Base-by-base conservation (phyloP, 2,113 vertebrate species). In the Melanocharis versteri region DNA sequence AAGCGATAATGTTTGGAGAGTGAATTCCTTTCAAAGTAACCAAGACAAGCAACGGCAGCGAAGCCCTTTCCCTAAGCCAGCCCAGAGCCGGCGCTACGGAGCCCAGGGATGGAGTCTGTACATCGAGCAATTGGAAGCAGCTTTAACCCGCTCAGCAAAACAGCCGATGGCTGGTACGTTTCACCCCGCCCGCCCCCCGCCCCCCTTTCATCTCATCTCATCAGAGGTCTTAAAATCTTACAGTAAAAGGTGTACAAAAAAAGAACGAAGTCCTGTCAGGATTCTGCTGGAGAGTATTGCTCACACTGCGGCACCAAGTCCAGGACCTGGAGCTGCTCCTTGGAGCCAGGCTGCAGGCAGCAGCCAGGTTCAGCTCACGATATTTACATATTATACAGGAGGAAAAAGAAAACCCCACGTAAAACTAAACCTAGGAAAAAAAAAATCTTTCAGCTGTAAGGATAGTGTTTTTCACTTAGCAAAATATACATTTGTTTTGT, bases 361-460 rank as follows among this genome's bases (percentile, higher is more conserved):
- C 95, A 97, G 96, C 96, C 96, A 87, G 96, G 96, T 87, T 95
- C 96, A 97, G 97, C 98, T 97, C 97, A 35, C 97, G 37, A 96
- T 99, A 99, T 99, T 99, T 99, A 99, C 99, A 99, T 98, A 98
- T 98, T 97, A 99, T 99, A 99, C 98, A 99, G 97, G 96, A 98
- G 96, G 61, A 97, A 88, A 98, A 98, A 97, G 97, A 97, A 98
- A 98, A 98, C 97, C 98, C 96, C 98, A 97, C 87, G 0, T 81
- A 93, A 96, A 97, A 97, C 97, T 97, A 98, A 98, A 97, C 93
- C 98, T 98, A 98, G 97, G 53, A 35, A 97, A 98, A 89, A 98
- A 98, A 98, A 98, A 98, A 94, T 98, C 98, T 98, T 98, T 98
- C 98, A 98, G 98, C 97, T 98, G 98, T 98, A 97, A 97, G 97